These are phyloP conservation scores for Forbesichthys agassizii DNA, from an alignment of 2,113 vertebrate species.

Conservation along the genomic window DNA sequence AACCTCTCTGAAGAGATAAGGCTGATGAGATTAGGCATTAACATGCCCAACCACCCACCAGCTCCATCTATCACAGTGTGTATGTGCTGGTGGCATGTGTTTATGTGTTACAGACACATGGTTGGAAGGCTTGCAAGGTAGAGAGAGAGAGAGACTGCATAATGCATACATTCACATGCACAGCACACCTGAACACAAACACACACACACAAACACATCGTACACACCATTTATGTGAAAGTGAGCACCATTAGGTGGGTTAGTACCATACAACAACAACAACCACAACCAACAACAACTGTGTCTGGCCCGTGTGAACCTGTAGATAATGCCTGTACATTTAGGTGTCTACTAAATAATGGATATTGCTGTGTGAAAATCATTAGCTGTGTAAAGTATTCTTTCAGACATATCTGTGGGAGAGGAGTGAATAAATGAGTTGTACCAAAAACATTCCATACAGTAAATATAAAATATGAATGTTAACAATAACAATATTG, in stretches of 20 bases:
- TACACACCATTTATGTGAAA: not conserved
- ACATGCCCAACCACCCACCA: conserved; percentile 73
- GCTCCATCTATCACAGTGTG: conserved; percentile 69
- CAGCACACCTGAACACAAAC: conserved; percentile 15
- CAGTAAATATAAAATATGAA: not conserved
- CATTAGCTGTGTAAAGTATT: conserved; percentile 40
- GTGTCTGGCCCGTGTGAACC: conserved; percentile 32
- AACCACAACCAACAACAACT: conserved; percentile 8
- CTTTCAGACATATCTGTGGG: conserved; percentile 28
- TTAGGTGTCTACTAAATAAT: conserved; percentile 39
- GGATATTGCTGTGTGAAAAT: conserved; percentile 42
- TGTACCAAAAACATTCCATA: conserved; percentile 11
- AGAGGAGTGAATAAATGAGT: conserved; percentile 16
- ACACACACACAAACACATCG: conserved; percentile 15
- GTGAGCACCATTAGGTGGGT: conserved; percentile 10
- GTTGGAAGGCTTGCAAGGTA: conserved; percentile 11
- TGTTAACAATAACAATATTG: too few relatives aligned
- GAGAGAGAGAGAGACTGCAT: conserved; percentile 14
- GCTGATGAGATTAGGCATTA: conserved; percentile 79
- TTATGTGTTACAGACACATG: conserved; percentile 8
- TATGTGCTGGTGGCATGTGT: conserved; percentile 14
- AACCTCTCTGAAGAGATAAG: conserved; percentile 73
- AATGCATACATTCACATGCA: conserved; percentile 13
- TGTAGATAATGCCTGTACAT: conserved; percentile 53
- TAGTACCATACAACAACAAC: conserved; percentile 17